Evolutionary conservation across 2,888 invertebrate genomes (phyloP).

Genomic region (Cheilosia variabilis): DNA sequence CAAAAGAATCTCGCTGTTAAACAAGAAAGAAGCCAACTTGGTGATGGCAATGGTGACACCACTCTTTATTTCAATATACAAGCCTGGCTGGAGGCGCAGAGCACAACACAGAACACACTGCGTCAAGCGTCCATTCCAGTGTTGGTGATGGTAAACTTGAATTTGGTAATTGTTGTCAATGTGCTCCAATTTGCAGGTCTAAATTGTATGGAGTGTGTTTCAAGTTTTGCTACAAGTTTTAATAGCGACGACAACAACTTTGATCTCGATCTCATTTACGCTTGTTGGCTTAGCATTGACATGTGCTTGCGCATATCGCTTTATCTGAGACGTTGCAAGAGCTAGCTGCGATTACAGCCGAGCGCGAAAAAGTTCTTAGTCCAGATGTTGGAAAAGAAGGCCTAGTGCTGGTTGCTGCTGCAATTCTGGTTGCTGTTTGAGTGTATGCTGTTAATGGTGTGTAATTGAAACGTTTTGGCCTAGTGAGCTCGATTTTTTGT

Average conservation of each 20-base stretch:
- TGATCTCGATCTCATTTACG: conserved; percentile 71
- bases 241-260: conserved; percentile 47
- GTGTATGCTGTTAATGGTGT: conserved; percentile 15
- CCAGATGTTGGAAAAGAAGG: conserved; percentile 14
- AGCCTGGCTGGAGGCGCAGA: neutral
- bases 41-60: conserved; percentile 19
- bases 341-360: neutral
- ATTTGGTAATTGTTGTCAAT: conserved; percentile 51
- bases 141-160: conserved; percentile 57
- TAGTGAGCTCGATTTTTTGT: conserved; percentile 55
- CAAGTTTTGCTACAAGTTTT: conserved; percentile 55
- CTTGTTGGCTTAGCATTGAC: conserved; percentile 68
- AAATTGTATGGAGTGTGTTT: conserved; percentile 32
- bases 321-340: conserved; percentile 36
- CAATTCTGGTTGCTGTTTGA: conserved; percentile 25
- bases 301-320: conserved; percentile 51
- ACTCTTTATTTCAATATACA: conserved; percentile 54
- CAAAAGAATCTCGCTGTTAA: conserved; percentile 53
- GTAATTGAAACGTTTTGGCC: conserved; percentile 67
- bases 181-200: conserved; percentile 46
- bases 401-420: conserved; percentile 24
- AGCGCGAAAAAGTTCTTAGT: conserved; percentile 37
- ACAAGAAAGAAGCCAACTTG: too few species aligned
- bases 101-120: neutral
- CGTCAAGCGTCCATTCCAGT: too few species aligned